A percentile compares a stretch with the other conserved stretches of the same genome.
Evolutionary conservation across 2,113 vertebrate genomes (phyloP).

Genomic region (Ursus arctos): DNA sequence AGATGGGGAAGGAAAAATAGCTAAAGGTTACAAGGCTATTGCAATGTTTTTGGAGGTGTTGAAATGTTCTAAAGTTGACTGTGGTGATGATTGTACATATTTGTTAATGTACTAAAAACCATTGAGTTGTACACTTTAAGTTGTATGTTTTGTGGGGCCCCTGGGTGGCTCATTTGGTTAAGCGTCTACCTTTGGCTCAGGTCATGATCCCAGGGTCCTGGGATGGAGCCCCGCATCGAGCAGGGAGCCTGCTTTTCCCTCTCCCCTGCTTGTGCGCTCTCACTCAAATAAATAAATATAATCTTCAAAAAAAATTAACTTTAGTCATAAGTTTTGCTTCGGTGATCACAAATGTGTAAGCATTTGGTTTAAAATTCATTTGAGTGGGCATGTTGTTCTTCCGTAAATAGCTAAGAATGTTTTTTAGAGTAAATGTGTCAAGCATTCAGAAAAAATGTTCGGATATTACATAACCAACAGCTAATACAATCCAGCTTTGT

Average conservation of each 20-base stretch:
- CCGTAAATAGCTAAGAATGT: not conserved
- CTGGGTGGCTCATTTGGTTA: not conserved
- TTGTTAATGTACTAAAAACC: not conserved
- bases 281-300: too few species aligned
- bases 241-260: too few species aligned
- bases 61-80: not conserved
- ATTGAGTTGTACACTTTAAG: not conserved
- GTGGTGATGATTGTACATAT: not conserved
- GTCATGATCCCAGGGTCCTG: too few species aligned
- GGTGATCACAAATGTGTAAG: not conserved
- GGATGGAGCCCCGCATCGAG: too few species aligned
- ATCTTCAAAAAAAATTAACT: not conserved
- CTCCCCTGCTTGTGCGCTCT: too few species aligned
- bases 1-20: not conserved
- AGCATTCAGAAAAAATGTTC: not conserved
- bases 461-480: conserved; percentile 33
- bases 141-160: not conserved
- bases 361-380: not conserved
- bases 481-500: not conserved
- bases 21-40: not conserved
- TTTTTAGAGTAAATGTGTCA: conserved; percentile 36
- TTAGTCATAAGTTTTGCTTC: not conserved
- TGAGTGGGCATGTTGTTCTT: not conserved
- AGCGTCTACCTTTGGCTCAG: too few species aligned
- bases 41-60: not conserved